Evolutionary conservation across 2,797 vertebrate species (phyloP).

Genomic region (Adrianichthys oophorus): DNA sequence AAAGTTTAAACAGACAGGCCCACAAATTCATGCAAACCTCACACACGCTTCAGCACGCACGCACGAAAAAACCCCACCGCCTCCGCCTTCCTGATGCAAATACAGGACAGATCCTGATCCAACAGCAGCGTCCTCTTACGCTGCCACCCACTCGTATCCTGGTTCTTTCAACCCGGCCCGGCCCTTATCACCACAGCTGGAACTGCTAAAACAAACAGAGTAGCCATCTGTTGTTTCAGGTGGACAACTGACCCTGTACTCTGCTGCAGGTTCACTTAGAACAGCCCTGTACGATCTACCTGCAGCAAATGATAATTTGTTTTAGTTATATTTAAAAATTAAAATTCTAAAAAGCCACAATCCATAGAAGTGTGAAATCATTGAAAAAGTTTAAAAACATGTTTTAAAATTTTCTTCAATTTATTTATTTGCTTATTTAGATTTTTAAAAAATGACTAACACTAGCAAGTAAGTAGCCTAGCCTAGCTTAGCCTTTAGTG

Average conservation of each 20-base stretch:
- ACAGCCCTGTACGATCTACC: no score
- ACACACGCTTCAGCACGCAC: background rate
- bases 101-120: conserved; percentile 43
- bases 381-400: no score
- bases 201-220: conserved; percentile 51
- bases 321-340: no score
- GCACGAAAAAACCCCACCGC: conserved; percentile 1
- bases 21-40: conserved; percentile 18
- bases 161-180: conserved; percentile 49
- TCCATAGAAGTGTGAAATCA: no score
- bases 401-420: no score
- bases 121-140: conserved; percentile 35
- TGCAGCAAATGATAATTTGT: no score
- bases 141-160: conserved; percentile 63
- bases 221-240: conserved; percentile 20
- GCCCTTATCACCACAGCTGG: conserved; percentile 52
- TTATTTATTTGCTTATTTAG: no score
- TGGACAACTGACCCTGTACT: background rate
- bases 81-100: conserved; percentile 58
- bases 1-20: conserved; percentile 11
- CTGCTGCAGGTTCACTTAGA: no score
- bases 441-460: no score
- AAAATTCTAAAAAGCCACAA: no score
- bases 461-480: no score
- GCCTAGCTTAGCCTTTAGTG: no score